Percentiles rank a stretch among this genome's conserved stretches.
Conservation (phyloP, 2,113 vertebrate genomes). For the Orcinus orca region DNA sequence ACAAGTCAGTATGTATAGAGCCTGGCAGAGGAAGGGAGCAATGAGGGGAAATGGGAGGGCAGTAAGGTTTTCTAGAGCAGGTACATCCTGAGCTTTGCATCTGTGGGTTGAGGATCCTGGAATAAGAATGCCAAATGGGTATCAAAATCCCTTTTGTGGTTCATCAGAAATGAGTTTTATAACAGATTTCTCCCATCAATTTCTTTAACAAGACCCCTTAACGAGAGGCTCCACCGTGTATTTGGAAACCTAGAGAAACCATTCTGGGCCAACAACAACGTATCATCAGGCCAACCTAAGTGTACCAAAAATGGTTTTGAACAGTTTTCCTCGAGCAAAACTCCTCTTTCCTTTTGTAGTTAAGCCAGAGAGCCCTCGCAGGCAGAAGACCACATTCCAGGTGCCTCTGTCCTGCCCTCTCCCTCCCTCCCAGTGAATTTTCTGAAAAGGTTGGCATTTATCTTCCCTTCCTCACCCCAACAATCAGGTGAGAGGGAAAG, state of each 20-base stretch:
- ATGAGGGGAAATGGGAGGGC: not conserved
- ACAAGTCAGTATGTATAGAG: not conserved
- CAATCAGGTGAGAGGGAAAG: not conserved
- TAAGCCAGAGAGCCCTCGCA: not conserved
- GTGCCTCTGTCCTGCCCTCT: not conserved
- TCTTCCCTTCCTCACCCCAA: slow-evolving; percentile 6
- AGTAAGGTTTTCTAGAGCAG: not conserved
- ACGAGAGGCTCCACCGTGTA: not conserved
- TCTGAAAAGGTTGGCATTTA: slow-evolving; percentile 24
- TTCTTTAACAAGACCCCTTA: slow-evolving; percentile 2
- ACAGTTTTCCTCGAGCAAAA: slow-evolving; percentile 19
- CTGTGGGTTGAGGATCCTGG: not conserved
- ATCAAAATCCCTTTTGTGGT: not conserved
- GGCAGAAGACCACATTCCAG: not conserved
- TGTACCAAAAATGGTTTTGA: not conserved
- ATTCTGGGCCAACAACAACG: not conserved
- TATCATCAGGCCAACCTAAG: not conserved
- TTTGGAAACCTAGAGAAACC: slow-evolving; percentile 30
- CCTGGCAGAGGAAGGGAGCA: not conserved
- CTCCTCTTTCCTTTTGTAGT: slow-evolving; percentile 7
- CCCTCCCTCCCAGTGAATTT: not conserved
- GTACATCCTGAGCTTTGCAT: not conserved
- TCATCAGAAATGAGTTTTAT: not conserved
- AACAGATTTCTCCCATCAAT: not conserved
- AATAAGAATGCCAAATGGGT: not conserved